Percentiles rank a stretch among this genome's conserved stretches.
Evolutionary conservation across 1,140 invertebrate species (phyloP).

Genomic region (Probaryconus sp.): DNA sequence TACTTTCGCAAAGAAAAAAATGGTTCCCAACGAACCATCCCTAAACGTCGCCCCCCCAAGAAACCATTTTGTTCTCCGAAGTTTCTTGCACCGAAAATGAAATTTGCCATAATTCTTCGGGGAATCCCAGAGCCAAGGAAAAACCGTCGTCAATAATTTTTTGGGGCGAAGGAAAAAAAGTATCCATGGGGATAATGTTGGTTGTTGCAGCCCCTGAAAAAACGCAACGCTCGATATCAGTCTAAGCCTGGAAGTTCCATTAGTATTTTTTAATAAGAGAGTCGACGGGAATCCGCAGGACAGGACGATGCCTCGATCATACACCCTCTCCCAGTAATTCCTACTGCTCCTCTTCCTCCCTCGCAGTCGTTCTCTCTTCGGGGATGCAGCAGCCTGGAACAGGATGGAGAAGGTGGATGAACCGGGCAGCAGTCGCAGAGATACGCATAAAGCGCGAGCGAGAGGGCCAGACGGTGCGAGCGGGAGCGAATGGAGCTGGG

Average conservation of each 20-base stretch:
- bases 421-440: slow-evolving; percentile 68
- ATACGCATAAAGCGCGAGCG: slow-evolving; percentile 46
- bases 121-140: too few relatives aligned
- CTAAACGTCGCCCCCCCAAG: too few relatives aligned
- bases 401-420: slow-evolving; percentile 75
- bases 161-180: too few relatives aligned
- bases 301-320: slow-evolving; percentile 58
- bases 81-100: too few relatives aligned
- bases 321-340: slow-evolving; percentile 42
- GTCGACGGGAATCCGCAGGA: slow-evolving; percentile 33
- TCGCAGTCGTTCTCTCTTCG: slow-evolving; percentile 55
- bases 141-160: too few relatives aligned
- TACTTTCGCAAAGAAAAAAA: too few relatives aligned
- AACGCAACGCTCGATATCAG: slow-evolving; percentile 23
- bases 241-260: slow-evolving; percentile 26
- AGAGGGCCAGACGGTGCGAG: slow-evolving; percentile 25
- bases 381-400: slow-evolving; percentile 72
- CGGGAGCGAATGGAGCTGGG: slow-evolving; percentile 68
- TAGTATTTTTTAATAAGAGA: slow-evolving; percentile 55
- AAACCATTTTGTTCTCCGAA: too few relatives aligned
- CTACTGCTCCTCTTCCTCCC: slow-evolving; percentile 48
- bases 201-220: slow-evolving; percentile 16
- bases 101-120: too few relatives aligned
- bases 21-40: too few relatives aligned
- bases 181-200: too few relatives aligned